Percentiles rank a stretch among this genome's conserved stretches.
phyloP scores from a whole-genome alignment of 2,797 vertebrate genomes.

The Gobio occitaniae region DNA sequence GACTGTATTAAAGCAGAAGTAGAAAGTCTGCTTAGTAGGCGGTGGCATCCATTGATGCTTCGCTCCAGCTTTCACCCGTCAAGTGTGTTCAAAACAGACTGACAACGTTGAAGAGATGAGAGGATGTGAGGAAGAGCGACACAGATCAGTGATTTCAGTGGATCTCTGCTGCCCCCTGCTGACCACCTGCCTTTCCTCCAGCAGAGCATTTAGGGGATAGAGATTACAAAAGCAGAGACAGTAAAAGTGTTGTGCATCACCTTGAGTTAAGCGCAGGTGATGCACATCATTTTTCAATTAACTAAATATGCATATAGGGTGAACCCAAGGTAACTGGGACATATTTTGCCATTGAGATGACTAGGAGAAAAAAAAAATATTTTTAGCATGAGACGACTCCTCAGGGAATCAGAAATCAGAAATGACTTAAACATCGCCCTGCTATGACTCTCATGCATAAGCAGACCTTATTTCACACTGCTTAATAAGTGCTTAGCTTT shows the following conservation, averaged over 20 bases:
- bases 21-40: not conserved
- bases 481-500: slow-evolving; percentile 22
- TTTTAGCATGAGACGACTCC: not conserved
- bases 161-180: slow-evolving; percentile 61
- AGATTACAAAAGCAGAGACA: not conserved
- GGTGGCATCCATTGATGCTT: not conserved
- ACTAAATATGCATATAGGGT: not conserved
- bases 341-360: not conserved
- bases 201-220: not conserved
- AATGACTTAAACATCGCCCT: not conserved
- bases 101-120: slow-evolving; percentile 29
- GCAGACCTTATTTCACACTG: slow-evolving; percentile 22
- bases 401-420: not conserved
- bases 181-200: not conserved
- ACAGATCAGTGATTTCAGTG: slow-evolving; percentile 21
- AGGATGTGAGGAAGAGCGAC: slow-evolving; percentile 12
- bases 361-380: not conserved
- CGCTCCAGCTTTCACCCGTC: not conserved
- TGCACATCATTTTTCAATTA: not conserved
- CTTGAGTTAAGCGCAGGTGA: not conserved
- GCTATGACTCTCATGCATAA: slow-evolving; percentile 16
- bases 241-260: not conserved
- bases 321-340: not conserved
- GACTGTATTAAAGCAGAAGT: not conserved
- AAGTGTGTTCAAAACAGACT: not conserved